Evolutionary conservation across 2,113 vertebrate species (phyloP), one percentile per base, ranked within the genome.

Genomic region (Genyomyrus donnyi): DNA sequence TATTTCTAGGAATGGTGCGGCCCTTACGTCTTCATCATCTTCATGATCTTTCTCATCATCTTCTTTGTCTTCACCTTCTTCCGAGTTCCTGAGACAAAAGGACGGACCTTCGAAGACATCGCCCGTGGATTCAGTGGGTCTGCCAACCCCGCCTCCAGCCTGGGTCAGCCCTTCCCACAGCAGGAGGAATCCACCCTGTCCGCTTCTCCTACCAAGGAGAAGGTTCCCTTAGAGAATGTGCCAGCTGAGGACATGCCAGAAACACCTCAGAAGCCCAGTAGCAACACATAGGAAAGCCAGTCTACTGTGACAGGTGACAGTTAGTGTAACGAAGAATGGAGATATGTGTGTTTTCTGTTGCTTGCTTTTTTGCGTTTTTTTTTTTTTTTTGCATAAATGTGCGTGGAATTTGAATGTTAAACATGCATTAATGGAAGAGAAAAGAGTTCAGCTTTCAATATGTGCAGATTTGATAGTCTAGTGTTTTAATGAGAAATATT

Each of bases 31-130:
- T 99, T 99, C 93, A 95, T 99, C 88, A 94, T 99, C 93, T 99
- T 99, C 91, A 91, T 95, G 0, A 49, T 83, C 88, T 96, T 98
- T 92, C 97, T 99, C 66, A 4, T 97, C 84, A 0, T 97, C 93
- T 99, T 99, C 93, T 96, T 98, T 91, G 5, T 98, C 94, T 99
- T 98, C 95, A 99, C 98, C 0, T 99, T 94, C 95, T 94, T 99
- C 94, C 97, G 97, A 96, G 97, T 99, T 88, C 98, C 98, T 0
- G 98, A 99, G 96, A 99, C 98, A 17, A 97, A 93, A 90, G 98
- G 98, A 31, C 97, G 97, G 93, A 99, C 98, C 92, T 99, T 99
- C 42, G 98, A 99, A 35, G 98, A 99, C 46, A 99, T 99, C 56
- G 92, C 97, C 2, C 95, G 93, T 7, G 74, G 91, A 80, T 99